phyloP scores from a whole-genome alignment of 2,113 vertebrate genomes.

The Zosterops hypoxanthus region DNA sequence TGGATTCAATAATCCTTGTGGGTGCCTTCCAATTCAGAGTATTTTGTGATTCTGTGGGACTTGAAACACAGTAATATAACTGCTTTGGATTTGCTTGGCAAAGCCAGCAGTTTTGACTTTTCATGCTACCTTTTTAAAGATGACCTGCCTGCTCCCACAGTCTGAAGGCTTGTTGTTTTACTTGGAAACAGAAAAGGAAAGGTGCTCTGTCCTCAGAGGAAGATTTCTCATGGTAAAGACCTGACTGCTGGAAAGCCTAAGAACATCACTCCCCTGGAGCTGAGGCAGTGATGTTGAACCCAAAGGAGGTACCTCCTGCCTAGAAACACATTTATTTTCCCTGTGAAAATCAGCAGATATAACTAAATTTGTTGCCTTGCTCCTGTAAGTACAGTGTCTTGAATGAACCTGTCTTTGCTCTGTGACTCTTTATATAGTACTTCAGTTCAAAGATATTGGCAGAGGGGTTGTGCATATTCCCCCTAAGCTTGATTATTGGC shows the following conservation, averaged over 20 bases:
- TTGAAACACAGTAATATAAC: not conserved
- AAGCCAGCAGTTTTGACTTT: not conserved
- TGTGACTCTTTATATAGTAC: not conserved
- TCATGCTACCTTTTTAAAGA: not conserved
- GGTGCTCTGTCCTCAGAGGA: rapidly evolving
- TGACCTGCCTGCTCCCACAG: not conserved
- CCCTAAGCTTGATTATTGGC: rapidly evolving
- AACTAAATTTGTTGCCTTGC: not conserved
- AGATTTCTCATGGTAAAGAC: not conserved
- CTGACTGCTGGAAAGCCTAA: not conserved
- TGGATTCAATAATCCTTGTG: not conserved
- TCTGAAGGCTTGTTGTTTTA: not conserved
- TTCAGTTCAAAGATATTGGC: not conserved
- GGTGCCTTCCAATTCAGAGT: not conserved
- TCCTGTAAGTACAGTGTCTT: not conserved
- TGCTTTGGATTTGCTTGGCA: not conserved
- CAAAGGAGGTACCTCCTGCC: not conserved
- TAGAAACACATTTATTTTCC: not conserved
- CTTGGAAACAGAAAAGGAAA: not conserved
- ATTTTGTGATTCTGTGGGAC: not conserved
- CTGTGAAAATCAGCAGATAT: not conserved
- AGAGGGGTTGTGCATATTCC: not conserved
- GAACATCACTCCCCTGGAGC: not conserved
- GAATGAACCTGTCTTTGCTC: not conserved
- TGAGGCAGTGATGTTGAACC: not conserved